These are phyloP conservation scores for Drosophila buzzatii DNA, from an alignment of 2,888 invertebrate species.

Conservation along the genomic window DNA sequence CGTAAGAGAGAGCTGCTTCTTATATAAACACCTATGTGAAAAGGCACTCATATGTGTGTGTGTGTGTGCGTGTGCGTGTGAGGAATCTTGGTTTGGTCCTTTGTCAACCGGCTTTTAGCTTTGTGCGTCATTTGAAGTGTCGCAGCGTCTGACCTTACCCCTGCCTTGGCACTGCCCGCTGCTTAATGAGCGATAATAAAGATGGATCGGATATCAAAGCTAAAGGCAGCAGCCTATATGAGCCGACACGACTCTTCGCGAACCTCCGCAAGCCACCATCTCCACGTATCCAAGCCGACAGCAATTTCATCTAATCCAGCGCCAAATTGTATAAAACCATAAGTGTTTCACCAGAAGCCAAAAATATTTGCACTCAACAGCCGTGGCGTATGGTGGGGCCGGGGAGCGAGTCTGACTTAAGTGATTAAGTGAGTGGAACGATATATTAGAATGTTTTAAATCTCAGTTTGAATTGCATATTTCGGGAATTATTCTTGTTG, in stretches of 20 bases:
- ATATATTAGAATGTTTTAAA: constrained; percentile 2
- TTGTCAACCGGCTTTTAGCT: constrained; percentile 32
- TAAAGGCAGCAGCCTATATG: constrained; percentile 13
- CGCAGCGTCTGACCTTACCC: constrained; percentile 2
- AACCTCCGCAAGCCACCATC: not conserved
- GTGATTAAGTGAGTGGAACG: constrained; percentile 5
- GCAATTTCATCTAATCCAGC: constrained; percentile 14
- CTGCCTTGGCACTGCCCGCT: not conserved
- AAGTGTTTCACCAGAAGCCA: constrained; percentile 12
- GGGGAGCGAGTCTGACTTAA: too few species aligned
- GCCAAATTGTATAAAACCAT: constrained; percentile 20
- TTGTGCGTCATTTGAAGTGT: constrained; percentile 27
- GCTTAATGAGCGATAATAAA: constrained; percentile 72
- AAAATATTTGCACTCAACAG: not conserved
- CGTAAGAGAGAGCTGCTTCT: constrained; percentile 35
- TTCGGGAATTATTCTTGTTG: not conserved
- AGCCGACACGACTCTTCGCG: constrained; percentile 1
- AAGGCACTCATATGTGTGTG: constrained; percentile 8
- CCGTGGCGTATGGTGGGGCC: not conserved
- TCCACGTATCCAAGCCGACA: constrained; percentile 6
- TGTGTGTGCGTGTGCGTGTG: not conserved
- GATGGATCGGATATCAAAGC: constrained; percentile 70
- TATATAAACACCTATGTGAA: not conserved
- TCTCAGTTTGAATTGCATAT: not conserved
- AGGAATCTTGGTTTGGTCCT: constrained; percentile 27